These are phyloP conservation scores for Dipodomys ordii DNA, from an alignment of 2,113 vertebrate species.

Conservation along the genomic window DNA sequence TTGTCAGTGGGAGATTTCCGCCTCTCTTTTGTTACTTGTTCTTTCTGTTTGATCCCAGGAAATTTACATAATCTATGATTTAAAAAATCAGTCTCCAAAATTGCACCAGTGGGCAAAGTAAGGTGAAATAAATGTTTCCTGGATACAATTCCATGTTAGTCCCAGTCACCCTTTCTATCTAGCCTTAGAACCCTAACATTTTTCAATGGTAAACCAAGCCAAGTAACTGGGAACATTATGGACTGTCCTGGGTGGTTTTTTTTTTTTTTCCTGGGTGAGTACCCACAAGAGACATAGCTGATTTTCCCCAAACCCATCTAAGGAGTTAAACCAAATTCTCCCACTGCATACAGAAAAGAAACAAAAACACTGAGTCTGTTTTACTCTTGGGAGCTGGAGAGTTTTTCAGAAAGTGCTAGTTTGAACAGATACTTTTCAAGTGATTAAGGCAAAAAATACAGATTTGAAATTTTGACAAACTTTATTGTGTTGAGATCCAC, in stretches of 20 bases:
- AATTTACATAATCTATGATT: constrained; percentile 79
- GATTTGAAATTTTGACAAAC: constrained; percentile 50
- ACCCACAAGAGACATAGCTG: neutral
- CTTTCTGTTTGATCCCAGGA: constrained; percentile 73
- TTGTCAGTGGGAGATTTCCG: constrained; percentile 81
- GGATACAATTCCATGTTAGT: constrained; percentile 44
- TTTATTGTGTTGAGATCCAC: constrained; percentile 26
- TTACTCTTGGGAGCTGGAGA: neutral
- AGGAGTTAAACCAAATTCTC: constrained; percentile 41
- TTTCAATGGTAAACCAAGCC: neutral
- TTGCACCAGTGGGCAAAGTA: constrained; percentile 64
- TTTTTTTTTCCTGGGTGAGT: neutral
- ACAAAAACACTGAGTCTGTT: neutral
- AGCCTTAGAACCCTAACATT: neutral
- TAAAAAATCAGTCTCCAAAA: constrained; percentile 71
- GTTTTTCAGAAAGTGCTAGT: neutral
- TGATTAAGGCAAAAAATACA: constrained; percentile 21
- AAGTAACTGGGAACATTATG: neutral
- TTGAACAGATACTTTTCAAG: constrained; percentile 17
- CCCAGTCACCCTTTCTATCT: neutral
- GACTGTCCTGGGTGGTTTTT: constrained; percentile 10
- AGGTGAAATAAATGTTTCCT: constrained; percentile 71
- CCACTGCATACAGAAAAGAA: constrained; percentile 52
- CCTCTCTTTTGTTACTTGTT: constrained; percentile 78
- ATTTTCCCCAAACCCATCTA: neutral